Conservation (phyloP, 1,140 invertebrate genomes). For the Drosophila truncata region DNA sequence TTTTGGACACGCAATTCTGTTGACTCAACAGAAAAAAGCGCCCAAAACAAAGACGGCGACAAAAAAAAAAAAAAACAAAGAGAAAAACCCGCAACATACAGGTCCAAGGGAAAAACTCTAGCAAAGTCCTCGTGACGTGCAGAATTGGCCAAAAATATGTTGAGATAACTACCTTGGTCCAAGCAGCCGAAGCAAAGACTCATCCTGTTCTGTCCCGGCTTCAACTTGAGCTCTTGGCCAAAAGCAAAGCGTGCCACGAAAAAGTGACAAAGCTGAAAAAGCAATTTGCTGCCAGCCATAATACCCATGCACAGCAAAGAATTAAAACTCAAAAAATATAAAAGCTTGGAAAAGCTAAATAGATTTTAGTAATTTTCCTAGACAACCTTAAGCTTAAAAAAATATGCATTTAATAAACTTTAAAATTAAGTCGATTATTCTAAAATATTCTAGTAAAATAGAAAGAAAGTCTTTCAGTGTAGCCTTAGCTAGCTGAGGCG, state of each 20-base stretch:
- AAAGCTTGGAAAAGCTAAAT: background rate
- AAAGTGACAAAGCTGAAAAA: constrained; percentile 83
- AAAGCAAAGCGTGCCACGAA: constrained; percentile 65
- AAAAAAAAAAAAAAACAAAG: background rate
- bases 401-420: background rate
- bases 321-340: background rate
- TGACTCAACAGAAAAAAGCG: constrained; percentile 68
- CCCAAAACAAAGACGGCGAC: constrained; percentile 27
- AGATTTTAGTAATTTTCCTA: background rate
- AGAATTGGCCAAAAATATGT: constrained; percentile 72
- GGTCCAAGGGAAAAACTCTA: constrained; percentile 25
- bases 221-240: constrained; percentile 29
- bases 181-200: constrained; percentile 7
- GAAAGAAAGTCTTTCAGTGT: background rate
- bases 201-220: constrained; percentile 23
- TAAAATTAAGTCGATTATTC: rapidly evolving
- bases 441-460: background rate
- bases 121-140: constrained; percentile 72
- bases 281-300: constrained; percentile 76
- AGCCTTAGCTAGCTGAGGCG: constrained; percentile 41
- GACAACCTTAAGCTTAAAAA: no score
- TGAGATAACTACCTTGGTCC: constrained; percentile 54
- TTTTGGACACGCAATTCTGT: constrained; percentile 67
- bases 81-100: constrained; percentile 24
- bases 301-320: constrained; percentile 46